A percentile compares a stretch with the other conserved stretches of the same genome.
phyloP scores from a whole-genome alignment of 2,797 vertebrate species.

The Okamejei kenojei region DNA sequence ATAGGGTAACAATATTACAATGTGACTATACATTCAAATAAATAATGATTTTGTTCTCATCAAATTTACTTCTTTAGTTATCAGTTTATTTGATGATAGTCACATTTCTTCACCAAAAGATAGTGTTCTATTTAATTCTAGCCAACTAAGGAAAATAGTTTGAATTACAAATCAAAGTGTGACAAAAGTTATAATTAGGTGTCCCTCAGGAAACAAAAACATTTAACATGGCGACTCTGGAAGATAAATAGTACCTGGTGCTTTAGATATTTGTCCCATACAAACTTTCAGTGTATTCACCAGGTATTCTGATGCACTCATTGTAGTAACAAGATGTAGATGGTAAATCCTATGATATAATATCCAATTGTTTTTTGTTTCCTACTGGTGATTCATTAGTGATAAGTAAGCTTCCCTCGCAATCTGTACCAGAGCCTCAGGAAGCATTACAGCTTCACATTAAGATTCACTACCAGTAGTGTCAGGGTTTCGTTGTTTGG shows the following conservation, averaged over 20 bases:
- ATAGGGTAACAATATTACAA: background rate
- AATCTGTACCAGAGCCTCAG: background rate
- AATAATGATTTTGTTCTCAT: background rate
- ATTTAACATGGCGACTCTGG: no score
- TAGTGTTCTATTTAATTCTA: conserved; percentile 32
- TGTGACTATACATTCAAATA: conserved; percentile 14
- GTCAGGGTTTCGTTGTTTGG: background rate
- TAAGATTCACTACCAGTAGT: background rate
- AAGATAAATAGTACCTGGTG: background rate
- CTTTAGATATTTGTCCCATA: background rate
- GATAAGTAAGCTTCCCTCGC: background rate
- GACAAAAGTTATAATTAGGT: background rate
- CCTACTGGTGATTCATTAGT: background rate
- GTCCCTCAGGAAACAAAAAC: background rate
- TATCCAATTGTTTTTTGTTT: background rate
- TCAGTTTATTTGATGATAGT: conserved; percentile 2
- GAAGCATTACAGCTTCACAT: background rate
- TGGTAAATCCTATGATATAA: background rate
- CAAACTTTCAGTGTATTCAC: background rate
- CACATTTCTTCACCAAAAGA: background rate
- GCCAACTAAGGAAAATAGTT: background rate
- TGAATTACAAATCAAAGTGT: background rate
- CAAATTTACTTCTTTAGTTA: background rate
- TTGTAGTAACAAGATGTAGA: background rate
- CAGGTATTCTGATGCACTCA: background rate